These are phyloP conservation scores for Gymnothorax reevesii DNA, from an alignment of 2,797 vertebrate genomes.

Conservation along the genomic window DNA sequence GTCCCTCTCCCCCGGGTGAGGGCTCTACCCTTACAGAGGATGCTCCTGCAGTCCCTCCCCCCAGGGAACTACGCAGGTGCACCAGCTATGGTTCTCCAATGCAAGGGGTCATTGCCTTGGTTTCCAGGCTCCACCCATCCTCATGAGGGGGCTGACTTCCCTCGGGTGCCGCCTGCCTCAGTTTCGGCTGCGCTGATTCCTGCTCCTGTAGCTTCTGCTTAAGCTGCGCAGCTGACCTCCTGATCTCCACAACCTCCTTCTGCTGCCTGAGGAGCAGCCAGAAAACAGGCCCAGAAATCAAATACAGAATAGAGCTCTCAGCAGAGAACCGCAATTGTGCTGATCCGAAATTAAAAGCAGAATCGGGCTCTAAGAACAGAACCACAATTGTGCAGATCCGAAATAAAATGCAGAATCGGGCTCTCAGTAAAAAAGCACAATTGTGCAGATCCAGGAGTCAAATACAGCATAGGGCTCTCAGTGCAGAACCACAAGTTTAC, in stretches of 20 bases:
- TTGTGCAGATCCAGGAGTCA: too few species aligned
- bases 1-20: neutral
- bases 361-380: neutral
- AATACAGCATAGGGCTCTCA: neutral
- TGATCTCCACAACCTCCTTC: constrained; percentile 55
- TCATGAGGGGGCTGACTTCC: neutral
- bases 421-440: neutral
- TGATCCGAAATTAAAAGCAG: neutral
- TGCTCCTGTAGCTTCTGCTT: constrained; percentile 23
- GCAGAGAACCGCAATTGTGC: neutral
- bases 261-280: constrained; percentile 69
- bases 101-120: too few species aligned
- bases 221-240: constrained; percentile 44
- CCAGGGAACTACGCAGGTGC: neutral
- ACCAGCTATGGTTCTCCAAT: neutral
- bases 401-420: neutral
- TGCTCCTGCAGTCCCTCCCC: neutral
- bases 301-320: neutral
- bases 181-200: constrained; percentile 7
- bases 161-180: neutral
- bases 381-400: neutral
- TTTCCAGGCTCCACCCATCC: neutral
- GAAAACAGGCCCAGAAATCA: neutral
- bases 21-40: neutral
- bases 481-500: neutral